Evolutionary conservation across 1,140 invertebrate species (phyloP), one percentile per base, ranked within the genome.

Genomic region (Xylocopa sonorina): DNA sequence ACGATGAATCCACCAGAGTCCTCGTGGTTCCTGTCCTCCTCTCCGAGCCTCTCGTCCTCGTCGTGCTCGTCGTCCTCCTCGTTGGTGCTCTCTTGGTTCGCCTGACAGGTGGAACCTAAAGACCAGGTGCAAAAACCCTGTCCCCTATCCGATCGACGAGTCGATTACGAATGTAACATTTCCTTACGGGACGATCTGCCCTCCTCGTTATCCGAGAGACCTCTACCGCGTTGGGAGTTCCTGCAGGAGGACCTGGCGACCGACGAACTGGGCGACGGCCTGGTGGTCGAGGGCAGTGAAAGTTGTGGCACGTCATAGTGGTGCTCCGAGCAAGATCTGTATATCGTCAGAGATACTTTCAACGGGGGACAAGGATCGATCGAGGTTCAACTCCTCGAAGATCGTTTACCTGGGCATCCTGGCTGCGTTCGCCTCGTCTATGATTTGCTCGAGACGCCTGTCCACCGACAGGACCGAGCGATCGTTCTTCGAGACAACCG

Each of bases 281-380:
- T 94, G 3, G 94, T 94, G 27, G 94, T 93, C 92, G 69, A 93
- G 86, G 87, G 94, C 87, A 95, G 93, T 18, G 95, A 95, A 86
- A 95, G 92, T 93, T 97, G 96, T 2, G 97, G 97, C 10, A 97
- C 96, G 89, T 97, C 97, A 91, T 97, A 97, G 90, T 97, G 96
- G 90, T 97, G 96, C 90, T 97, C 96, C 38, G 95, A 95, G 50
- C 94, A 93, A 16, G 94, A 95, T 84, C 94, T 91, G 53, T 43
- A 51, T 48, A 84, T 76, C 53, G 67, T 78, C 29, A 55, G 48
- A 63, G 21, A 38, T 27, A 72, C 46, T 73, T 79, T 84, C 34
- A 83, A 86, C 46, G 74, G 62, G 34, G 68, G 71, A 55, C 62
- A 78, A 43, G 88, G 94, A 93, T 96, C 96, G 4, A 96, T 96